phyloP scores from a whole-genome alignment of 2,888 invertebrate species.

The Diaperis boleti region DNA sequence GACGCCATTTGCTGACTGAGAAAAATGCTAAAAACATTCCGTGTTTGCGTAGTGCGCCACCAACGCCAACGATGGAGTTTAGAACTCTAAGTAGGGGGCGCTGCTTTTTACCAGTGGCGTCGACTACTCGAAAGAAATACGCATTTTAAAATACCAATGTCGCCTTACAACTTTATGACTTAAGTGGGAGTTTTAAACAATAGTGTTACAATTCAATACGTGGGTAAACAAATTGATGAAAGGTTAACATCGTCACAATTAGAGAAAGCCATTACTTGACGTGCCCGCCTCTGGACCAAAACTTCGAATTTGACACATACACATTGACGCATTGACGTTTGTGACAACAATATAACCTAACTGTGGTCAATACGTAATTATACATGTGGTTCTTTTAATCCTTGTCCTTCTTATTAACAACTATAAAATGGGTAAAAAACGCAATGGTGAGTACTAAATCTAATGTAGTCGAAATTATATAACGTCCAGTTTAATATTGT shows the following conservation, averaged over 20 bases:
- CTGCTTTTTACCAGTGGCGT: slow-evolving; percentile 1
- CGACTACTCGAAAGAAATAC: too few species aligned
- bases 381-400: background rate
- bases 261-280: too few species aligned
- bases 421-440: slow-evolving; percentile 47
- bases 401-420: background rate
- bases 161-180: too few species aligned
- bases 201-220: too few species aligned
- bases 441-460: slow-evolving; percentile 43
- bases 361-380: too few species aligned
- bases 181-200: too few species aligned
- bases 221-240: too few species aligned
- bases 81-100: slow-evolving; percentile 44
- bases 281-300: background rate
- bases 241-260: too few species aligned
- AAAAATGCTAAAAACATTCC: slow-evolving; percentile 59
- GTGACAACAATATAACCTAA: background rate
- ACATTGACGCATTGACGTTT: background rate
- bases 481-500: too few species aligned
- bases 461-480: too few species aligned
- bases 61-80: slow-evolving; percentile 36
- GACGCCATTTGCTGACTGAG: slow-evolving; percentile 68
- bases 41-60: slow-evolving; percentile 46
- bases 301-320: background rate
- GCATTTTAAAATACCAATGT: too few species aligned